Evolutionary conservation across 2,113 vertebrate genomes (phyloP).

Genomic region (Embiotoca jacksoni): DNA sequence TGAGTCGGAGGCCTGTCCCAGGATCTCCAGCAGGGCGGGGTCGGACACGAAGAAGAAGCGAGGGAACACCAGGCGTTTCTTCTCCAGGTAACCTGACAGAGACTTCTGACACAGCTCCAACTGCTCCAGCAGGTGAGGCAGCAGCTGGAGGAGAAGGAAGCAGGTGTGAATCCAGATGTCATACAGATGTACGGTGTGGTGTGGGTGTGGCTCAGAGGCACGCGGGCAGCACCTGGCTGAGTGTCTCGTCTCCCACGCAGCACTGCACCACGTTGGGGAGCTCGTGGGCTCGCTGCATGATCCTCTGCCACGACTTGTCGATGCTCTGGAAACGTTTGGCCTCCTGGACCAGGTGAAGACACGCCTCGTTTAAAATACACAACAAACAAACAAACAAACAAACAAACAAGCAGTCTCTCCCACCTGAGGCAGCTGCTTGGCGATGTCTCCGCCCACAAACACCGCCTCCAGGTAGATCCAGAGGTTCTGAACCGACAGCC

Average conservation of each 20-base stretch:
- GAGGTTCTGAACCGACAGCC: slow-evolving; percentile 90
- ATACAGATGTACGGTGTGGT: too few species aligned
- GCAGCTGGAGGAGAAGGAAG: slow-evolving; percentile 35
- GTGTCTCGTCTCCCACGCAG: slow-evolving; percentile 89
- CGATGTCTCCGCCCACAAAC: slow-evolving; percentile 91
- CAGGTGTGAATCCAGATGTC: neutral
- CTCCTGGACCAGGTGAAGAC: slow-evolving; percentile 74
- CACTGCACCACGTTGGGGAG: slow-evolving; percentile 85
- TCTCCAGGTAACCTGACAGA: slow-evolving; percentile 69
- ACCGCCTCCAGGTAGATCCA: slow-evolving; percentile 93
- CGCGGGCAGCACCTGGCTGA: slow-evolving; percentile 72
- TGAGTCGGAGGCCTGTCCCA: slow-evolving; percentile 67
- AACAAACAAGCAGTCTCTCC: too few species aligned
- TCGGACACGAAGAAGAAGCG: slow-evolving; percentile 67
- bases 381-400: too few species aligned
- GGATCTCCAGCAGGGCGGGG: slow-evolving; percentile 65
- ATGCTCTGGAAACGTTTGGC: slow-evolving; percentile 90
- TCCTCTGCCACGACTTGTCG: slow-evolving; percentile 90
- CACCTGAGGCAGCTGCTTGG: slow-evolving; percentile 90
- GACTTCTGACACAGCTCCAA: slow-evolving; percentile 73
- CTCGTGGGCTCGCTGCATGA: slow-evolving; percentile 89
- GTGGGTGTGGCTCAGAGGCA: too few species aligned
- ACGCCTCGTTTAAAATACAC: neutral
- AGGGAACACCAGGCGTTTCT: slow-evolving; percentile 58
- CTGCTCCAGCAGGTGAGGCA: slow-evolving; percentile 68